A percentile compares a stretch with the other conserved stretches of the same genome.
Conservation (phyloP, 2,888 invertebrate species). For the Apamea epomidion region DNA sequence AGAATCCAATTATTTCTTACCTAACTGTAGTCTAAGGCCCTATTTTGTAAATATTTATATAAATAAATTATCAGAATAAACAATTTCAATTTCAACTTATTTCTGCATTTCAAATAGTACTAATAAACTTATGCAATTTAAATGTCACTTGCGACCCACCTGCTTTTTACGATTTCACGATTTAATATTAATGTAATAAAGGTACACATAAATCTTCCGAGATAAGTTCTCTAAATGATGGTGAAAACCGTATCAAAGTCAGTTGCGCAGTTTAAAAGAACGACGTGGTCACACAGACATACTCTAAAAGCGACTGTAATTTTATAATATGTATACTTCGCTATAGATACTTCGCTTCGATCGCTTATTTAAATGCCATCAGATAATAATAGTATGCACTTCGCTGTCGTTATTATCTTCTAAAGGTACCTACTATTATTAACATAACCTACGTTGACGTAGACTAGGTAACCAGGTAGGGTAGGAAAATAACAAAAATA, state of each 20-base stretch:
- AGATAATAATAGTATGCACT: conserved; percentile 12
- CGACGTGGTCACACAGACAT: background rate
- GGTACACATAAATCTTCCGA: background rate
- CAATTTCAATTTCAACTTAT: background rate
- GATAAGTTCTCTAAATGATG: background rate
- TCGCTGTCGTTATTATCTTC: conserved; percentile 17
- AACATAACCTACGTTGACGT: background rate
- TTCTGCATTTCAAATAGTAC: background rate
- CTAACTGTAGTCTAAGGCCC: too few relatives aligned
- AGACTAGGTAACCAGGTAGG: background rate
- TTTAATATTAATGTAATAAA: background rate
- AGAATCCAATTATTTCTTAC: too few relatives aligned
- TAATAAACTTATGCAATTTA: background rate
- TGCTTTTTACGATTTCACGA: background rate
- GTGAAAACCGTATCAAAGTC: background rate
- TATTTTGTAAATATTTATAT: too few relatives aligned
- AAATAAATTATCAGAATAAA: too few relatives aligned
- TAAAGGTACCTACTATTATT: conserved; percentile 9
- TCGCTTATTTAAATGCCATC: conserved; percentile 34
- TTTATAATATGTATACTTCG: background rate
- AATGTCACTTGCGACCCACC: too few relatives aligned
- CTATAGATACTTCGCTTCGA: background rate
- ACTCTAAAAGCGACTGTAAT: background rate
- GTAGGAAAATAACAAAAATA: conserved; percentile 7
- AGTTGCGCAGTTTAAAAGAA: background rate